Evolutionary conservation across 1,140 invertebrate genomes (phyloP).

Genomic region (Aphaenogaster floridana): DNA sequence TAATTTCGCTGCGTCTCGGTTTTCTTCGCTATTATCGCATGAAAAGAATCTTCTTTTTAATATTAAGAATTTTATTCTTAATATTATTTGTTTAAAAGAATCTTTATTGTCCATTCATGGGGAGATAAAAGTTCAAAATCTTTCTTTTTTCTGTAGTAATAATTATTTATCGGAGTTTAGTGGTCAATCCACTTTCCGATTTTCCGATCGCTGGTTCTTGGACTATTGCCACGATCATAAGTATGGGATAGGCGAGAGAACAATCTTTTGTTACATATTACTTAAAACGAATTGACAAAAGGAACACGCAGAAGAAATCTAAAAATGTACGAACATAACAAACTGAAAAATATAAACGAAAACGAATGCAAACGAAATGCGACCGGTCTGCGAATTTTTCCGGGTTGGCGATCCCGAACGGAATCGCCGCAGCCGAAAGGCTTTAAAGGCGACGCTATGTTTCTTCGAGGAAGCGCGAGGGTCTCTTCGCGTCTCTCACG

Average conservation of each 20-base stretch:
- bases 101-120: background rate
- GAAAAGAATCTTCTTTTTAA: no score
- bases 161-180: background rate
- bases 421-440: background rate
- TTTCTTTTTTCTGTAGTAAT: background rate
- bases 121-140: background rate
- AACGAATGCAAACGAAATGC: background rate
- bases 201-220: background rate
- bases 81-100: no score
- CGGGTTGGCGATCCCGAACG: background rate
- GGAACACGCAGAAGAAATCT: background rate
- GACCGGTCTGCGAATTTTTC: background rate
- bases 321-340: background rate
- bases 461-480: constrained; percentile 65
- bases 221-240: background rate
- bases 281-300: background rate
- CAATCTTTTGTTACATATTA: background rate
- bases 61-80: no score
- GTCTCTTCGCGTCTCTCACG: constrained; percentile 67
- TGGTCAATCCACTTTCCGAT: background rate
- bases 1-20: no score
- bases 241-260: background rate
- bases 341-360: background rate
- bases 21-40: no score
- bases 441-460: background rate